A percentile compares a stretch with the other conserved stretches of the same genome.
Conservation (phyloP, 2,113 vertebrate genomes). For the Leucopternis melanops region DNA sequence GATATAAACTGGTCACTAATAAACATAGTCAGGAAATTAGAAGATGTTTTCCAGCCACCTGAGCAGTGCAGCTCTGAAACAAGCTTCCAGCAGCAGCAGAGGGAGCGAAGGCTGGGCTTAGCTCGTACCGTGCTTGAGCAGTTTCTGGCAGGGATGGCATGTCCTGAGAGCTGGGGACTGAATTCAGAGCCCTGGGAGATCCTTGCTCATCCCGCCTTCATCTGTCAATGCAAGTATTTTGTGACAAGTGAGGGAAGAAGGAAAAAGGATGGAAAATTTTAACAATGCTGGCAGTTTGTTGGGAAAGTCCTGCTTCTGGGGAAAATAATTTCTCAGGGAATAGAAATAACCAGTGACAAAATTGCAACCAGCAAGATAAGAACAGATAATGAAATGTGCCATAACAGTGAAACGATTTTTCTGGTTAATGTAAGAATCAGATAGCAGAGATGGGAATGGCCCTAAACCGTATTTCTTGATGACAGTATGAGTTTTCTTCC, state of each 20-base stretch:
- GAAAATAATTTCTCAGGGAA: not conserved
- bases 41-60: conserved; percentile 27
- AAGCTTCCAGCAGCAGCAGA: not conserved
- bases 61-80: not conserved
- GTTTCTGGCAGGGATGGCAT: not conserved
- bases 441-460: not conserved
- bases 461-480: not conserved
- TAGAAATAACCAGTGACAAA: not conserved
- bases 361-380: not conserved
- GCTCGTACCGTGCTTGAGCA: not conserved
- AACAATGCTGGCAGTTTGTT: not conserved
- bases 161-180: not conserved
- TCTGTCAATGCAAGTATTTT: not conserved
- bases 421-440: not conserved
- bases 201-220: not conserved
- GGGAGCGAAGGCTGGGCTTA: not conserved
- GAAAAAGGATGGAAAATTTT: not conserved
- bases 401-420: not conserved
- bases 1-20: conserved; percentile 2
- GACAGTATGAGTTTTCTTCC: not conserved
- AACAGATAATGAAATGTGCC: not conserved
- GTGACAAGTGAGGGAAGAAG: not conserved
- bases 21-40: not conserved
- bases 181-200: not conserved
- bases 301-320: not conserved